Evolutionary conservation across 2,797 vertebrate species (phyloP).

Genomic region (Paratrypauchen microcephalus): DNA sequence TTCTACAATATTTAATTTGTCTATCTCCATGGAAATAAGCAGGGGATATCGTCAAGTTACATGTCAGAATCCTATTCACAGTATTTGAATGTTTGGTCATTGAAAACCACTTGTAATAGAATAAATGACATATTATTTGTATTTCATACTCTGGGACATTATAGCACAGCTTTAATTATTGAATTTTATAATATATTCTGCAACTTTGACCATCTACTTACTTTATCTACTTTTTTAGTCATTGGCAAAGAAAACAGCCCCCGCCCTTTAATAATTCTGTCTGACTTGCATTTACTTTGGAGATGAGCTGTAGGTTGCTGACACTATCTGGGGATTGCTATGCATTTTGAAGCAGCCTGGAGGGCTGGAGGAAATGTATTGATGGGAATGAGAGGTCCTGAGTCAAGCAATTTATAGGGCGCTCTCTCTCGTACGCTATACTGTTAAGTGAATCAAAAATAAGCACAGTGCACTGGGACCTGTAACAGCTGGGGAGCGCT

Average conservation of each 20-base stretch:
- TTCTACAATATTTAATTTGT: too few relatives aligned
- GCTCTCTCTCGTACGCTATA: constrained; percentile 28
- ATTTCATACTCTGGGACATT: too few relatives aligned
- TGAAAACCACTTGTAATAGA: too few relatives aligned
- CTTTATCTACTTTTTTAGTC: constrained; percentile 7
- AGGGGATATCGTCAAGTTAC: too few relatives aligned
- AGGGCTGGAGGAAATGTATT: constrained; percentile 50
- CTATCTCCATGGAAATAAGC: too few relatives aligned
- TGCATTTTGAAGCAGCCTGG: constrained; percentile 55
- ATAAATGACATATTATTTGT: too few relatives aligned
- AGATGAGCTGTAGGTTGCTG: constrained; percentile 55
- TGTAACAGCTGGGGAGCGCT: constrained; percentile 32
- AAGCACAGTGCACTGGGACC: constrained; percentile 30
- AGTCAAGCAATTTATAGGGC: constrained; percentile 54
- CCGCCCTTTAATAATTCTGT: constrained; percentile 54
- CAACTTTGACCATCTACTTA: not conserved
- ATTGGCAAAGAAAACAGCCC: constrained; percentile 25
- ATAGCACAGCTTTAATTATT: too few relatives aligned
- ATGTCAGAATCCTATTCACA: too few relatives aligned
- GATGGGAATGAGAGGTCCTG: constrained; percentile 57
- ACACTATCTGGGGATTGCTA: constrained; percentile 50
- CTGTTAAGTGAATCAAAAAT: constrained; percentile 49
- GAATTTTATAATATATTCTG: not conserved
- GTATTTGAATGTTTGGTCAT: too few relatives aligned
- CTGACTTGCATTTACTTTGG: constrained; percentile 50